Base-by-base conservation (phyloP, 2,113 vertebrate genomes). In the Spea multiplicata region DNA sequence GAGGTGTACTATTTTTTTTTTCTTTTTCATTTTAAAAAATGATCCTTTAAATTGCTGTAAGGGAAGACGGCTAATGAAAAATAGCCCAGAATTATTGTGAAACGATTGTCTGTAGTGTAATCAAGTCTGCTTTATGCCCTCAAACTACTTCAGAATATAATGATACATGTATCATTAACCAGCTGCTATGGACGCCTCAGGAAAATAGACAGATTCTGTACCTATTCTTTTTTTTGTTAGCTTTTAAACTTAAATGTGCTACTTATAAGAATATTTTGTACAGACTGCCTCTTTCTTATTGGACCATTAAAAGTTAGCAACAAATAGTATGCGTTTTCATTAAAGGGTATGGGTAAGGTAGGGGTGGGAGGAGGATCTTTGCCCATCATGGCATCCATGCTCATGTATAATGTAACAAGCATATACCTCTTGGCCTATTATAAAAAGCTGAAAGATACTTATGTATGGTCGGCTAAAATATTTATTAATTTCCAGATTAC, bases 71-170 rank as follows among this genome's bases (percentile, higher is more conserved):
- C 89, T 93, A 92, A 93, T 93, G 90, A 94, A 92, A 94, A 94
- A 94, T 93, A 87, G 90, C 82, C 87, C 82, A 80, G 93, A 93
- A 92, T 93, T 91, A 93, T 93, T 91, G 92, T 91, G 92, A 91
- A 94, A 94, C 93, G 93, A 93, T 93, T 93, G 93, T 94, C 93
- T 93, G 89, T 90, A 92, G 91, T 94, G 92, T 94, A 94, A 94
- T 93, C 93, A 94, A 94, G 90, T 93, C 91, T 94, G 89, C 88
- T 91, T 93, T 70, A 86, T 93, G 91, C 93, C 92, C 92, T 93
- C 87, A 89, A 94, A 94, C 93, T 92, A 93, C 92, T 91, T 85
- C 83, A 88, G 89, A 90, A 91, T 93, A 89, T 93, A 93, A 94
- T 93, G 93, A 93, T 93, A 92, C 93, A 94, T 93, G 92, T 93